Base-by-base conservation (phyloP, 2,113 vertebrate genomes). In the Labeo rohita region DNA sequence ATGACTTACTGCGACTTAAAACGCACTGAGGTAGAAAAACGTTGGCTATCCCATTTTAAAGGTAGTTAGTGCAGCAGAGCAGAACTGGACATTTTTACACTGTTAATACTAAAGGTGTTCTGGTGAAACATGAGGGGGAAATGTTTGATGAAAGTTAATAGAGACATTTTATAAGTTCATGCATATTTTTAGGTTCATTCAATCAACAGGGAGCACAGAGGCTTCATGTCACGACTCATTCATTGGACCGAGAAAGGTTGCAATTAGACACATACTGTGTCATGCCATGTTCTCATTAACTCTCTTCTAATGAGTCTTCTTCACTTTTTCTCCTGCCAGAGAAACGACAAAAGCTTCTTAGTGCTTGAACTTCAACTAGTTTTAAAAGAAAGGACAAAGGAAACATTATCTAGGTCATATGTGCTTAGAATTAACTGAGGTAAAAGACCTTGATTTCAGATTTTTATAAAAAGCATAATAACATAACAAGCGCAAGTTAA, bases 191-290 rank as follows among this genome's bases (percentile, higher is more conserved):
- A 65, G n/a, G 8, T 80, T 80, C 43, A 65, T 49, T 80, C 43
- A 11, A 47, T 80, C 79, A 65, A 65, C 79, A 34, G 79, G 78
- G 79, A 70, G 80, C 49, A 70, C 80, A 83, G 28, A 39, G 47
- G 34, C 18, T 50, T 70, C 3, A 39, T 52, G 61, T 83, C 63
- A 83, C 16, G 63, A 70, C n/a, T 82, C 13, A 6, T 83, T 83
- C 65, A 68, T 15, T 50, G 65, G 47, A 83, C 80, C 65, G 10
- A 70, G 13, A 54, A 70, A 83, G 61, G 45, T 70, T 83, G 63
- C 63, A 70, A 83, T 83, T 83, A 83, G 65, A 50, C 9, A 6
- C 65, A 70, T 73, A 63, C 59, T 86, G 86, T 79, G n/a, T 89
- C 59, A 50, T 87, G 21, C 43, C 65, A 18, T 72, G 28, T 70